A percentile compares a stretch with the other conserved stretches of the same genome.
Evolutionary conservation across 2,113 vertebrate genomes (phyloP).

Genomic region (Antennarius striatus): DNA sequence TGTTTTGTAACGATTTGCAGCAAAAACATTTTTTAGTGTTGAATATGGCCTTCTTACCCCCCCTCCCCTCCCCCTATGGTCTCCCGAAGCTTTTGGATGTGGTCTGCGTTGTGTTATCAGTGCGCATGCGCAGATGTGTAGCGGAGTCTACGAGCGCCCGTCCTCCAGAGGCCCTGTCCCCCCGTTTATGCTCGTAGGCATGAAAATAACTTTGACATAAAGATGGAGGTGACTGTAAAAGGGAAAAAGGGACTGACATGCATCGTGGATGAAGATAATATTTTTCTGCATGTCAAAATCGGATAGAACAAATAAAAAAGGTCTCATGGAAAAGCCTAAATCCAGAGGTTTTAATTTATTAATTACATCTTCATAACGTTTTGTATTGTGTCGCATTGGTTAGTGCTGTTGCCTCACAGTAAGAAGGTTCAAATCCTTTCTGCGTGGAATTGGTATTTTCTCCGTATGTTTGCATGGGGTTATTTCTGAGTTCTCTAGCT

Average conservation of each 20-base stretch:
- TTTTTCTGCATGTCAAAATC: too few relatives aligned
- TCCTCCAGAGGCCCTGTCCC: conserved; percentile 18
- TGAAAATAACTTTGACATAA: not conserved
- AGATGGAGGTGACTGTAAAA: not conserved
- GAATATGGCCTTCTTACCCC: conserved; percentile 11
- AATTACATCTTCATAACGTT: too few relatives aligned
- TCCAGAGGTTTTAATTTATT: too few relatives aligned
- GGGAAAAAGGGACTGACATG: conserved; percentile 1
- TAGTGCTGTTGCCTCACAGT: too few relatives aligned
- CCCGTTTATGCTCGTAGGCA: conserved; percentile 10
- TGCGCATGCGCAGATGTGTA: conserved; percentile 65
- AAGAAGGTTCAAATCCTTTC: too few relatives aligned
- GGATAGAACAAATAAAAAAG: too few relatives aligned
- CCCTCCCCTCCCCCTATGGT: not conserved
- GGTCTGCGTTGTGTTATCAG: conserved; percentile 28
- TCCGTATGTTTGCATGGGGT: too few relatives aligned
- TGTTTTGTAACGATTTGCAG: conserved; percentile 1
- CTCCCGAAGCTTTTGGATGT: conserved; percentile 46
- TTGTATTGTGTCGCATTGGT: too few relatives aligned
- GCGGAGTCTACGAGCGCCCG: conserved; percentile 19
- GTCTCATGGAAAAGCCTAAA: too few relatives aligned
- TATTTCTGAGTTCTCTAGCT: too few relatives aligned
- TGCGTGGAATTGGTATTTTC: too few relatives aligned
- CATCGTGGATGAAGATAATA: too few relatives aligned
- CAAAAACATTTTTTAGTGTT: conserved; percentile 25